Percentiles rank a stretch among this genome's conserved stretches.
These are phyloP conservation scores for Eupeodes latifasciatus DNA, from an alignment of 2,888 invertebrate genomes.

Conservation along the genomic window DNA sequence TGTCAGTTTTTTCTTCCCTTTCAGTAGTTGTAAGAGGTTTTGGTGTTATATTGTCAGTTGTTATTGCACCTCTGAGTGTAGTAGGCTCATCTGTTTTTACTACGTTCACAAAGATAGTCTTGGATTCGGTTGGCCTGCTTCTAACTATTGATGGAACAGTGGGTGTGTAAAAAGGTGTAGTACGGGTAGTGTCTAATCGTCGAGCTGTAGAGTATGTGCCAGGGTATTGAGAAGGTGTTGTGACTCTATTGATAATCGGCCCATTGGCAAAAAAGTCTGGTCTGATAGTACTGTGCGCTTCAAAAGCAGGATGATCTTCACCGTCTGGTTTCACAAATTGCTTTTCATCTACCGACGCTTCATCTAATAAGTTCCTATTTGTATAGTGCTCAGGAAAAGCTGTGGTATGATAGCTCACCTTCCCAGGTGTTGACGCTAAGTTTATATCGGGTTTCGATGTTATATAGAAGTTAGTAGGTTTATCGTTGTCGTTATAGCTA, in stretches of 20 bases:
- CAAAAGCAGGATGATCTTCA: constrained; percentile 19
- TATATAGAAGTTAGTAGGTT: constrained; percentile 41
- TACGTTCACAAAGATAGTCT: constrained; percentile 79
- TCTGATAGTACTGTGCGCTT: constrained; percentile 30
- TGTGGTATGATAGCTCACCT: constrained; percentile 39
- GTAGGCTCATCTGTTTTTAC: constrained; percentile 61
- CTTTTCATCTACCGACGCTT: not conserved
- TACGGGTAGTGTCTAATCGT: constrained; percentile 81
- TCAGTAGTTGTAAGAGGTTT: constrained; percentile 80
- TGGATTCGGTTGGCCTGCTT: constrained; percentile 80
- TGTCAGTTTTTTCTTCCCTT: constrained; percentile 78
- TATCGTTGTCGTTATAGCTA: constrained; percentile 27
- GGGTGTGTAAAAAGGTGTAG: constrained; percentile 84
- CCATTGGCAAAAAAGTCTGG: constrained; percentile 60
- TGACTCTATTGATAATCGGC: constrained; percentile 76
- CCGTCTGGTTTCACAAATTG: constrained; percentile 53
- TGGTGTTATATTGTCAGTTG: constrained; percentile 77
- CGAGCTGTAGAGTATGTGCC: constrained; percentile 82
- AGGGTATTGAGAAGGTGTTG: constrained; percentile 78
- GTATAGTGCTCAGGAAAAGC: constrained; percentile 44
- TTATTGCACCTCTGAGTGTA: constrained; percentile 41
- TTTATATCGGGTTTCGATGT: constrained; percentile 45
- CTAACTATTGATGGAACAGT: constrained; percentile 82
- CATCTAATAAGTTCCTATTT: constrained; percentile 53
- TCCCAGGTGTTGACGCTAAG: constrained; percentile 35